Base-by-base conservation (phyloP, 2,113 vertebrate genomes). In the Lamprotornis superbus region DNA sequence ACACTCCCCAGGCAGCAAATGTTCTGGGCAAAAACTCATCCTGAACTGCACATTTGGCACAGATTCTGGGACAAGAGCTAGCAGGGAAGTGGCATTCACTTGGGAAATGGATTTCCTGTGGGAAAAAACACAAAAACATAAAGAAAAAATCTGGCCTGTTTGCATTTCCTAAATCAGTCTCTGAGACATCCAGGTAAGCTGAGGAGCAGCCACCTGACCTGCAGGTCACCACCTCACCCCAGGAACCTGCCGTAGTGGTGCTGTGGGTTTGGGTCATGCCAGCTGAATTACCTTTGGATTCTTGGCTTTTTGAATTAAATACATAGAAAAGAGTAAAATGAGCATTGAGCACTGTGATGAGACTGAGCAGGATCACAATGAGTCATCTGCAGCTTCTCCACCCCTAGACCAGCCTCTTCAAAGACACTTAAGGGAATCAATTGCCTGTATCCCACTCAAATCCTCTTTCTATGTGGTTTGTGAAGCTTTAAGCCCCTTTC, bases 361-460 rank as follows among this genome's bases (percentile, higher is more conserved):
- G 88, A 46, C n/a, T 2, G 37, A 94, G 68, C 31, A 63, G 49
- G 47, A 52, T 11, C 27, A 52, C 50, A 63, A 1, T 14, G 88
- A 94, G 20, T 87, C 88, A 84, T 75, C 37, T 60, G 61, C 52
- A 94, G 76, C 13, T 89, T 84, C 76, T 95, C 37, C 42, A 82
- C 53, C 79, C 86, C 86, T n/a, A 75, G 35, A 52, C 39, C 0
- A 0, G 71, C 64, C 88, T 87, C 89, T 76, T 69, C 76, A 71
- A 71, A 87, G 90, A 90, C 80, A 90, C 95, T 94, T 96, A 86
- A 71, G 94, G 96, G 92, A 96, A 92, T 89, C 94, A 83, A 81
- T 78, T 93, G 95, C 90, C 88, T 7, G 1, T 90, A 96, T 80
- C 90, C 93, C 86, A n/a, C 86, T 96, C 91, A 90, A 87, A 95